A percentile compares a stretch with the other conserved stretches of the same genome.
These are phyloP conservation scores for Danaus melanippus DNA, from an alignment of 1,140 invertebrate genomes.

Conservation along the genomic window DNA sequence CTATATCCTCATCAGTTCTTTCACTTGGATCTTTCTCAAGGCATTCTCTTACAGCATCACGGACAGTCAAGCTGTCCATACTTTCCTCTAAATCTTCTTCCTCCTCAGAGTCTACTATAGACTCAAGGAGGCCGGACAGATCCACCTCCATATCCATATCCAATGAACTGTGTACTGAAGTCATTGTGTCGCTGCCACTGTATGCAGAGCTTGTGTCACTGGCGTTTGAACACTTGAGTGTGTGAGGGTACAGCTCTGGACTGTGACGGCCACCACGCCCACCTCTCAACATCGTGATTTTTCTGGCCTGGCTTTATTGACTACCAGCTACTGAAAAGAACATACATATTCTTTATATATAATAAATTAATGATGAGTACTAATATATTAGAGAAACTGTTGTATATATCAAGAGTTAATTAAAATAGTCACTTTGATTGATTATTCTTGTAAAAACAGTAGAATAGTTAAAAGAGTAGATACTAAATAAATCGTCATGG, in stretches of 20 bases:
- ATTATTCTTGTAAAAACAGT: too few species aligned
- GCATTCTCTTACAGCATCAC: constrained; percentile 96
- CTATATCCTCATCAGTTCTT: constrained; percentile 94
- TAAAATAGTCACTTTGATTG: too few species aligned
- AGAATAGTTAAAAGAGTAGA: neutral
- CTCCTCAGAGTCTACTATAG: constrained; percentile 95
- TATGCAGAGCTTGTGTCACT: constrained; percentile 96
- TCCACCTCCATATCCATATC: constrained; percentile 92
- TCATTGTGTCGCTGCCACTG: constrained; percentile 97
- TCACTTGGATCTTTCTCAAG: constrained; percentile 97
- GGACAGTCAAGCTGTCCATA: constrained; percentile 90
- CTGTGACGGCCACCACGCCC: constrained; percentile 70
- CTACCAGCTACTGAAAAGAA: constrained; percentile 54
- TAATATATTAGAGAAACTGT: too few species aligned
- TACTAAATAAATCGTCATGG: neutral
- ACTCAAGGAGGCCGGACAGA: constrained; percentile 93
- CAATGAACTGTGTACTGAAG: constrained; percentile 88
- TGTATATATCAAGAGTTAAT: too few species aligned
- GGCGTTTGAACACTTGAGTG: constrained; percentile 90
- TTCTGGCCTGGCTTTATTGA: constrained; percentile 37
- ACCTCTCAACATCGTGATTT: constrained; percentile 72
- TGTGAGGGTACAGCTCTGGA: constrained; percentile 83
- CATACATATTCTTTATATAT: neutral
- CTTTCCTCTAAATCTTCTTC: constrained; percentile 94
- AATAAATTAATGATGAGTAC: too few species aligned